A percentile compares a stretch with the other conserved stretches of the same genome.
These are phyloP conservation scores for Plodia interpunctella DNA, from an alignment of 1,140 invertebrate species.

Conservation along the genomic window DNA sequence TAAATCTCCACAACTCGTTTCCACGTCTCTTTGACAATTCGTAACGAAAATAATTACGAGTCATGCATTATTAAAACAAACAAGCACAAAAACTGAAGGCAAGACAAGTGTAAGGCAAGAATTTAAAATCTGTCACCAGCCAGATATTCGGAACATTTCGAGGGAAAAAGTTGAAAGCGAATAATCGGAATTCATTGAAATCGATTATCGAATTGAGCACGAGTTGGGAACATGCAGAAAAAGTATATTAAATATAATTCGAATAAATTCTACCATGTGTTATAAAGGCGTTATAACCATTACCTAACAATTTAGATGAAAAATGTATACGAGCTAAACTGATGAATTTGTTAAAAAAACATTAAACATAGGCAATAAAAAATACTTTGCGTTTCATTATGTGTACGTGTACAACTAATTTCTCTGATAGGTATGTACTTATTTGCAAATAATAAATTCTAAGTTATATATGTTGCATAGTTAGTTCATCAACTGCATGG, in stretches of 20 bases:
- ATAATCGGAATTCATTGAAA: constrained; percentile 54
- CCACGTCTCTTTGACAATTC: constrained; percentile 40
- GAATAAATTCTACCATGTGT: background rate
- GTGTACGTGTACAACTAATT: no score
- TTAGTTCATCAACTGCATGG: no score
- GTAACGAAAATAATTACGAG: constrained; percentile 58
- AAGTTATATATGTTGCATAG: no score
- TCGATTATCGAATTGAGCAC: constrained; percentile 48
- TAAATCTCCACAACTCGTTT: constrained; percentile 46
- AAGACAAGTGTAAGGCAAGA: constrained; percentile 70
- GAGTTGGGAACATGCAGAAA: constrained; percentile 22
- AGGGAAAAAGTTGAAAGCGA: constrained; percentile 50
- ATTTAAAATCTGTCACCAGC: constrained; percentile 74
- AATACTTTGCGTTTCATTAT: no score
- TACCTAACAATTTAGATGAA: no score
- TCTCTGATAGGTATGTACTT: no score
- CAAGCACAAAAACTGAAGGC: constrained; percentile 43
- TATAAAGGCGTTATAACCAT: no score
- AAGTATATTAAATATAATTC: constrained; percentile 15
- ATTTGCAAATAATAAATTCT: no score
- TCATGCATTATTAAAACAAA: constrained; percentile 72
- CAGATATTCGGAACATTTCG: constrained; percentile 63
- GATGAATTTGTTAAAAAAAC: no score
- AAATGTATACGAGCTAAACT: no score
- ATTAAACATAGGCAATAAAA: no score